Percentiles rank a stretch among this genome's conserved stretches.
Conservation (phyloP, 2,797 vertebrate genomes). For the Eospalax fontanierii region DNA sequence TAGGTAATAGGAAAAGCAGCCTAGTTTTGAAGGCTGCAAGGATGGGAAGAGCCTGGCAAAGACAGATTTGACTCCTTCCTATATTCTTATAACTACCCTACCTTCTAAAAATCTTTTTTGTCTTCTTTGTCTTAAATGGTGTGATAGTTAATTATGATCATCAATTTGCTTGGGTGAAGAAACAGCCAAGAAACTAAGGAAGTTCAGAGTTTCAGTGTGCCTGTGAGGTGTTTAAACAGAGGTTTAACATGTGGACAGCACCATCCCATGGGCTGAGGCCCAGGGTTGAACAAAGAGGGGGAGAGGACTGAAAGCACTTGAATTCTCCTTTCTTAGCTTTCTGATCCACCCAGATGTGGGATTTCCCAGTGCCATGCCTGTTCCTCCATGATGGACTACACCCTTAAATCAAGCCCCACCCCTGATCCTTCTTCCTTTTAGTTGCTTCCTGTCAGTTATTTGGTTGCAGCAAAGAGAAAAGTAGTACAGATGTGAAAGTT, state of each 20-base stretch:
- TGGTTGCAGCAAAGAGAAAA: neutral
- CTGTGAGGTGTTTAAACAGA: neutral
- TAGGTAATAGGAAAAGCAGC: neutral
- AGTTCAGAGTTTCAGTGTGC: neutral
- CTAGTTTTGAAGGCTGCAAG: neutral
- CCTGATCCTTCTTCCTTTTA: neutral
- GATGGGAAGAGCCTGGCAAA: slow-evolving; percentile 24
- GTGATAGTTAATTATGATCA: neutral
- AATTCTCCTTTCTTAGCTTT: neutral
- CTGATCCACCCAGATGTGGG: neutral
- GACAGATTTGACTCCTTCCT: neutral
- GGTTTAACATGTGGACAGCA: neutral
- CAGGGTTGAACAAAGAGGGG: neutral
- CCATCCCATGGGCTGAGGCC: neutral
- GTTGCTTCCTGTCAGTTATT: neutral
- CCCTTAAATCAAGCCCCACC: neutral
- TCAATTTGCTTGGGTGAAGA: neutral
- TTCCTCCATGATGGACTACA: neutral
- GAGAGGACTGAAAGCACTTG: neutral
- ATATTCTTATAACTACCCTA: neutral
- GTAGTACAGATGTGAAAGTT: neutral
- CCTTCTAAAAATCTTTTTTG: slow-evolving; percentile 54
- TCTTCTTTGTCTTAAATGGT: neutral
- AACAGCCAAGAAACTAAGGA: neutral
- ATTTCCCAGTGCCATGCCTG: neutral